A percentile compares a stretch with the other conserved stretches of the same genome.
Evolutionary conservation across 2,797 vertebrate species (phyloP).

Genomic region (Thripadectes ignobilis): DNA sequence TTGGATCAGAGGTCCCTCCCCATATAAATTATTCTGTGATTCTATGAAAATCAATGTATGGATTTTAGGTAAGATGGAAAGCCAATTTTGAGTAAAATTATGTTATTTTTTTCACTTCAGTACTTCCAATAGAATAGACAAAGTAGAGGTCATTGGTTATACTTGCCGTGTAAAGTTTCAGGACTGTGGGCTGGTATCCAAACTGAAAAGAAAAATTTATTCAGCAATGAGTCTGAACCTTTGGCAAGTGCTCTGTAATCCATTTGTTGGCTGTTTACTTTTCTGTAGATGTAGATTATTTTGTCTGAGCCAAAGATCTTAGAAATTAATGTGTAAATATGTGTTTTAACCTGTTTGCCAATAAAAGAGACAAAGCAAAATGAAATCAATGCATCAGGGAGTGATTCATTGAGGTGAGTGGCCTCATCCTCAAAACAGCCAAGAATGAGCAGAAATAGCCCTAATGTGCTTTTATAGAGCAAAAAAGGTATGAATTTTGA

Average conservation of each 20-base stretch:
- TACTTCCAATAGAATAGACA: not conserved
- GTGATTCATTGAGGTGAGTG: not conserved
- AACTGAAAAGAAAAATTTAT: conserved; percentile 30
- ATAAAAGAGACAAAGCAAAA: conserved; percentile 35
- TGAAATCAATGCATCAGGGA: conserved; percentile 22
- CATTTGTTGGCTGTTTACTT: conserved; percentile 57
- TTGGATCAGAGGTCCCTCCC: not conserved
- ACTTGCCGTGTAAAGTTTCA: not conserved
- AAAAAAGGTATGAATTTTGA: not conserved
- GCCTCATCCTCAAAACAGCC: not conserved
- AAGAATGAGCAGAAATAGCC: not conserved
- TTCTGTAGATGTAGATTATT: conserved; percentile 41
- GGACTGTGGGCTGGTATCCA: not conserved
- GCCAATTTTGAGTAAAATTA: not conserved
- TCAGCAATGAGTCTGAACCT: conserved; percentile 8
- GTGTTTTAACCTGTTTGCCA: conserved; percentile 38
- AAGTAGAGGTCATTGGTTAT: not conserved
- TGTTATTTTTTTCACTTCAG: not conserved
- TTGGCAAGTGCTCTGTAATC: conserved; percentile 49
- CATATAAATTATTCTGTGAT: not conserved
- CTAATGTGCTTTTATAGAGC: not conserved
- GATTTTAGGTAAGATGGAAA: not conserved
- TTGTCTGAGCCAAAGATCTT: conserved; percentile 40
- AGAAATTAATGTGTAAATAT: conserved; percentile 47
- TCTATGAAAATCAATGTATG: not conserved